A percentile compares a stretch with the other conserved stretches of the same genome.
phyloP scores from a whole-genome alignment of 2,797 vertebrate genomes.

The Coregonus suidteri region DNA sequence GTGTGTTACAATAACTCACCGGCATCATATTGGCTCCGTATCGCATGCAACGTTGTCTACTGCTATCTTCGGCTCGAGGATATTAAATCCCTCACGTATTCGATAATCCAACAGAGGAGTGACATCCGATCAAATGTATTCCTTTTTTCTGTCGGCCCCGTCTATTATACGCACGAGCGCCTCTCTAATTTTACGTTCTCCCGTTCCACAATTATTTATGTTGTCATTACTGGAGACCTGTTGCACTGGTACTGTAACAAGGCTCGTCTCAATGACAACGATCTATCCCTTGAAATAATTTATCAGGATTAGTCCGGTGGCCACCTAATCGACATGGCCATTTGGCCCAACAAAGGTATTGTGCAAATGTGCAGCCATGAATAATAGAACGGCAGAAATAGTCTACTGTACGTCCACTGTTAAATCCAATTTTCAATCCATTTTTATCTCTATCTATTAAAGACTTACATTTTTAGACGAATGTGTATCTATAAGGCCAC shows the following conservation, averaged over 20 bases:
- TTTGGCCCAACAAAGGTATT: background rate
- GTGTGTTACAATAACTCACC: conserved; percentile 24
- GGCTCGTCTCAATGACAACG: background rate
- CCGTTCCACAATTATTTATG: background rate
- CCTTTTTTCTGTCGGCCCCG: background rate
- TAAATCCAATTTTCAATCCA: background rate
- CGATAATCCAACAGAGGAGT: conserved; percentile 3
- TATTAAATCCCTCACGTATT: background rate
- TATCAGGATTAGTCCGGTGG: conserved; percentile 3
- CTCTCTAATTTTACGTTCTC: background rate
- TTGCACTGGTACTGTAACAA: conserved; percentile 28
- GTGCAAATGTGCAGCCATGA: background rate
- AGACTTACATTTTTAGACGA: conserved; percentile 15
- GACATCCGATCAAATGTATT: background rate
- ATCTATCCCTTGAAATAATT: background rate
- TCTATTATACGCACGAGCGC: background rate
- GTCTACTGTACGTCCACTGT: background rate
- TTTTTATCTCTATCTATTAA: background rate
- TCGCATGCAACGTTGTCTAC: background rate
- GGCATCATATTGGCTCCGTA: conserved; percentile 43
- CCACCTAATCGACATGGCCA: background rate
- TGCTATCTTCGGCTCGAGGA: background rate
- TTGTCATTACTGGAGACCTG: conserved; percentile 25
- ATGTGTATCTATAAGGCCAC: background rate
- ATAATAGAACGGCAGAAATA: background rate